Conservation (phyloP, 35 echinoderm and acorn worm species). For the Amphiura filiformis region DNA sequence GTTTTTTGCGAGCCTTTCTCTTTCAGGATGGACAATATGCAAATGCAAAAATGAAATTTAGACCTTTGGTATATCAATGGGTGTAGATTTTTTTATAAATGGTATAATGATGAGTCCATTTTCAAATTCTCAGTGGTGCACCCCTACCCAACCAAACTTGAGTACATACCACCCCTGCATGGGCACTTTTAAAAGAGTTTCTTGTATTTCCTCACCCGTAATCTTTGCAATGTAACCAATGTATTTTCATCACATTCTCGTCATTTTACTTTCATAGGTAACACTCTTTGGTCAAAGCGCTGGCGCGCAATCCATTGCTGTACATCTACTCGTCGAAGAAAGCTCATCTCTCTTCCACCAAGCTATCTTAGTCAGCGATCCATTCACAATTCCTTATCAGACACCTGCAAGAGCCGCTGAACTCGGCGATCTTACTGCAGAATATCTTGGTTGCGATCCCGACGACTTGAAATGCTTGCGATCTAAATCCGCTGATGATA, state of each 20-base stretch:
- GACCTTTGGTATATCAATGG: no score
- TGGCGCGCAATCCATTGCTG: constrained; percentile 42
- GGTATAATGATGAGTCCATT: no score
- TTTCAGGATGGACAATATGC: no score
- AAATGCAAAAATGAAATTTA: no score
- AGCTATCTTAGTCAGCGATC: constrained; percentile 47
- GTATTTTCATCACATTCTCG: neutral
- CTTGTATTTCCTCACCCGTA: no score
- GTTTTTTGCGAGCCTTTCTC: no score
- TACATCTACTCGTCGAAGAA: constrained; percentile 27
- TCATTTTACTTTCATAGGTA: constrained; percentile 22
- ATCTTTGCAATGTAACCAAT: no score
- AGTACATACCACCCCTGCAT: no score
- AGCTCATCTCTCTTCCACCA: constrained; percentile 30
- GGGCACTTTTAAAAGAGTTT: no score
- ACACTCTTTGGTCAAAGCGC: constrained; percentile 70
- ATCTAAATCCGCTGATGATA: neutral
- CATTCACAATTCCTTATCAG: constrained; percentile 41
- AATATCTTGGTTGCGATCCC: neutral
- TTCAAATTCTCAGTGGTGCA: no score
- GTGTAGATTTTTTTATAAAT: no score
- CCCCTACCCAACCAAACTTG: no score
- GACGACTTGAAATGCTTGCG: neutral
- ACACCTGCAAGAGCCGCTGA: neutral
- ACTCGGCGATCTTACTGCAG: constrained; percentile 2